Base-by-base conservation (phyloP, 2,113 vertebrate species). In the Seriola rivoliana region DNA sequence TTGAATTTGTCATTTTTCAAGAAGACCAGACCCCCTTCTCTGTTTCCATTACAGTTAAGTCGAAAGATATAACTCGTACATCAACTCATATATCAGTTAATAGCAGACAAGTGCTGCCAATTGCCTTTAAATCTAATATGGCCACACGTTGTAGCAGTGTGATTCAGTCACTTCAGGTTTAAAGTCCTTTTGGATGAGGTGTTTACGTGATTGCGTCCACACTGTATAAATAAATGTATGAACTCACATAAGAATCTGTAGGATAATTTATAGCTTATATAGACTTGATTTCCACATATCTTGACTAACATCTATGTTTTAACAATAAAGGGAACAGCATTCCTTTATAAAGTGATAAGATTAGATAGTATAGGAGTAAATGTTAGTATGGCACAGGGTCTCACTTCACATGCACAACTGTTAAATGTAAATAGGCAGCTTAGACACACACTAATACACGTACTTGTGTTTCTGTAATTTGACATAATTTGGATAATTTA, bases 401-500 rank as follows among this genome's bases (percentile, higher is more conserved):
- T 70, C 21, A 25, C 6, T 4, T 60, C n/a, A 60, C 54, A 67
- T 73, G 52, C 34, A 55, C 25, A 36, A 7, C 16, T 29, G 52
- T 25, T 9, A 21, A 1, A 48, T 48, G 21, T 13, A 19, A n/a
- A 29, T 50, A 58, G 38, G 23, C 19, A 40, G 9, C 52, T 60
- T 10, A 23, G n/a, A 48, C 14, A 77, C 63, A 77, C 67, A 60
- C 54, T 48, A 16, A 80, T 55, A 71, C 63, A 79, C 72, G 55
- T 50, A 44, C n/a, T 67, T 73, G 38, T 87, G 73, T 84, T 83
- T 80, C 71, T 91, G 72, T 91, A 91, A 93, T 80, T 72, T 89
- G 81, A 40, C 85, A 89, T 95, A 94, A 94, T 91, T 70, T 91
- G 86, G 71, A 78, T 88, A 80, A 95, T 96, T 85, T 95, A 92